A percentile compares a stretch with the other conserved stretches of the same genome.
Evolutionary conservation across 2,888 invertebrate genomes (phyloP).

Genomic region (Plagiodera versicolora): DNA sequence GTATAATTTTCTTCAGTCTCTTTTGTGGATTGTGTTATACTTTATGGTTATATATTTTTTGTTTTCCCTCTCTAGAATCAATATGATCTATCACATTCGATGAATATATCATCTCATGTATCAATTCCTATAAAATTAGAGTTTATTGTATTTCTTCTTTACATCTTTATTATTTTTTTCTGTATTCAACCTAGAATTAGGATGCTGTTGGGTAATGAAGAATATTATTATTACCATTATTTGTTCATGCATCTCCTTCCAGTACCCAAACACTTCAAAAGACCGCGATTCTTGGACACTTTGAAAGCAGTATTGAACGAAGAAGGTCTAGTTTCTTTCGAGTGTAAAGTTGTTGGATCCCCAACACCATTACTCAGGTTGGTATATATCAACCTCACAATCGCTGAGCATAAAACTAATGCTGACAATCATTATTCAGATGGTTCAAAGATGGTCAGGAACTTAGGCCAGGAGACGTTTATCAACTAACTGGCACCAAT

Average conservation of each 20-base stretch:
- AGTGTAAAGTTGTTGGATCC: conserved; percentile 91
- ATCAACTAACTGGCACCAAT: conserved; percentile 87
- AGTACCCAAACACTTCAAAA: conserved; percentile 89
- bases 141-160: too few species aligned
- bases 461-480: conserved; percentile 88
- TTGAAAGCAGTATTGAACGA: conserved; percentile 87
- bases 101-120: too few species aligned
- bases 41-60: too few species aligned
- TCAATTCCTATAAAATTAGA: too few species aligned
- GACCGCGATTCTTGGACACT: conserved; percentile 88
- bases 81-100: too few species aligned
- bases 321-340: conserved; percentile 89
- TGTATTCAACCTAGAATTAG: too few species aligned
- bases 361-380: conserved; percentile 74
- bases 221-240: too few species aligned
- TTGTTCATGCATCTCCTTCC: conserved; percentile 40
- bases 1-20: too few species aligned
- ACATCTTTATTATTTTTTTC: too few species aligned
- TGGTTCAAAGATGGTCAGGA: conserved; percentile 95
- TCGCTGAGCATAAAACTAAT: not conserved
- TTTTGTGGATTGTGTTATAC: too few species aligned
- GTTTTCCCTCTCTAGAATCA: too few species aligned
- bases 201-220: too few species aligned
- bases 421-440: conserved; percentile 48
- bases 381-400: not conserved